A percentile compares a stretch with the other conserved stretches of the same genome.
Evolutionary conservation across 92 coral and sea anemone species (phyloP).

Genomic region (Hydrozoanthus gracilis): DNA sequence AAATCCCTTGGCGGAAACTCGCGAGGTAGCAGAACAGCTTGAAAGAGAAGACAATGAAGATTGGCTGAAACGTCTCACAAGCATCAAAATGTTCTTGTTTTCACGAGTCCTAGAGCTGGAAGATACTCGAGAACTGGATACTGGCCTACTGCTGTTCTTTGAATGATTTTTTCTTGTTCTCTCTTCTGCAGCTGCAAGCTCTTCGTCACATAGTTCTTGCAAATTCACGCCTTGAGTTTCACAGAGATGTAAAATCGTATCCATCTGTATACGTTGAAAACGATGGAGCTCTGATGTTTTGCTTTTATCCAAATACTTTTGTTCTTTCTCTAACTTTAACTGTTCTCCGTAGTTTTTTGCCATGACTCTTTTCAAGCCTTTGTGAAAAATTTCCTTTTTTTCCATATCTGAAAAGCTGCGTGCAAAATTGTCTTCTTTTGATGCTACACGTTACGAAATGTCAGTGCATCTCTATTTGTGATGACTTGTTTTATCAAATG

Average conservation of each 20-base stretch:
- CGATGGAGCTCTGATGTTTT: slow-evolving; percentile 24
- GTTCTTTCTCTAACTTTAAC: slow-evolving; percentile 15
- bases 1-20: slow-evolving; percentile 20
- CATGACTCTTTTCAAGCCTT: slow-evolving; percentile 17
- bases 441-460: background rate
- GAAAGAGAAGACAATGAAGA: background rate
- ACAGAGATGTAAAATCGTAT: slow-evolving; percentile 40
- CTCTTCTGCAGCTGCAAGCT: slow-evolving; percentile 13
- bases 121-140: background rate
- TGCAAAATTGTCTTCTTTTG: background rate
- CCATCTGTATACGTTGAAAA: slow-evolving; percentile 39
- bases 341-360: slow-evolving; percentile 40
- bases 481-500: background rate
- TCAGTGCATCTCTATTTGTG: background rate
- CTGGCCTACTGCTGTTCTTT: background rate
- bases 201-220: slow-evolving; percentile 30
- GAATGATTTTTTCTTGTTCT: background rate
- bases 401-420: background rate
- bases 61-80: slow-evolving; percentile 41
- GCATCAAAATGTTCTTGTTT: slow-evolving; percentile 32
- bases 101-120: background rate
- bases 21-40: slow-evolving; percentile 15
- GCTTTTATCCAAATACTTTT: slow-evolving; percentile 38
- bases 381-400: slow-evolving; percentile 33
- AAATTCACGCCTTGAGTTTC: slow-evolving; percentile 40